phyloP scores from a whole-genome alignment of 2,888 invertebrate genomes.

The Leptinotarsa haldemani region DNA sequence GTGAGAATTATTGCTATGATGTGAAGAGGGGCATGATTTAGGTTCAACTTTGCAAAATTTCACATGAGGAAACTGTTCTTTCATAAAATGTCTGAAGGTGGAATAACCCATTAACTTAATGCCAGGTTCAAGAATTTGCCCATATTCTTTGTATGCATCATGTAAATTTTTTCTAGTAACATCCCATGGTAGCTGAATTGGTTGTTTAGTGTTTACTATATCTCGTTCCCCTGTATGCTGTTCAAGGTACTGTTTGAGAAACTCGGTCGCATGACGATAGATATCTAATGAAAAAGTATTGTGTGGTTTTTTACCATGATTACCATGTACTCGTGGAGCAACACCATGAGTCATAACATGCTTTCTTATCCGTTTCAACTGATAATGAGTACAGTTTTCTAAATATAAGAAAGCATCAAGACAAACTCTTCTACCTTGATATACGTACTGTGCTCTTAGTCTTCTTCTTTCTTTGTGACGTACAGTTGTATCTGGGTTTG shows the following conservation, averaged over 20 bases:
- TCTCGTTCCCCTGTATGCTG: conserved; percentile 72
- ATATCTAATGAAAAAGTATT: conserved; percentile 84
- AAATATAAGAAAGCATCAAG: conserved; percentile 82
- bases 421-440: conserved; percentile 82
- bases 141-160: conserved; percentile 80
- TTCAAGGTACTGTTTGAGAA: conserved; percentile 79
- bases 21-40: conserved; percentile 64
- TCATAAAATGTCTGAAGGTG: conserved; percentile 84
- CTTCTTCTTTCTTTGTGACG: conserved; percentile 79
- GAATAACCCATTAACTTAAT: conserved; percentile 84
- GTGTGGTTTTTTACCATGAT: conserved; percentile 83
- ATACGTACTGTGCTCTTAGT: conserved; percentile 80
- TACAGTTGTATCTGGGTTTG: conserved; percentile 79
- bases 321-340: conserved; percentile 81
- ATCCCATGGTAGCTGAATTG: conserved; percentile 70
- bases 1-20: conserved; percentile 62
- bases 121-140: conserved; percentile 76
- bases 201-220: conserved; percentile 67
- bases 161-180: conserved; percentile 78
- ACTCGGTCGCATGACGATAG: conserved; percentile 82
- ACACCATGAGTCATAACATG: conserved; percentile 85
- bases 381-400: conserved; percentile 84
- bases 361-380: conserved; percentile 80
- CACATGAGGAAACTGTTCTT: conserved; percentile 83
- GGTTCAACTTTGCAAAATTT: conserved; percentile 75